A percentile compares a stretch with the other conserved stretches of the same genome.
phyloP scores from a whole-genome alignment of 2,797 vertebrate genomes.

The Pachyuromys duprasi region DNA sequence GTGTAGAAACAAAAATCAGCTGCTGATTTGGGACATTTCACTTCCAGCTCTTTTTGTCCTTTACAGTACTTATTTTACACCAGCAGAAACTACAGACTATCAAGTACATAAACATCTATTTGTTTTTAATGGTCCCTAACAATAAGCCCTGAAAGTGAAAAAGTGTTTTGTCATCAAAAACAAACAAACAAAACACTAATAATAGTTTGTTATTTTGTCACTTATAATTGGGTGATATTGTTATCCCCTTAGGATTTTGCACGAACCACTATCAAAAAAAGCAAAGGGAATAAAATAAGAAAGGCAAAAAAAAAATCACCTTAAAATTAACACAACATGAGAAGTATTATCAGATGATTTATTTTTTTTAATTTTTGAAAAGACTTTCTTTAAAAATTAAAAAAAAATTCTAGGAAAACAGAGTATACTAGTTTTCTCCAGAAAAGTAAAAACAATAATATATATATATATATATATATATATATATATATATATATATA shows the following conservation, averaged over 20 bases:
- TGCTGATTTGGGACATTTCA: not conserved
- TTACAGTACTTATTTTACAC: slow-evolving; percentile 19
- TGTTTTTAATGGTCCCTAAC: not conserved
- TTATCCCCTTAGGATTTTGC: not conserved
- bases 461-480: not conserved
- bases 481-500: fast-evolving
- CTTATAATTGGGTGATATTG: not conserved
- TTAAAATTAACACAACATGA: not conserved
- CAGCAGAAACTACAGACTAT: not conserved
- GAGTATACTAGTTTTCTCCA: not conserved
- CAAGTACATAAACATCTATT: not conserved
- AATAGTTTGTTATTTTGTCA: not conserved
- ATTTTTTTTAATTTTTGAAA: too few relatives aligned
- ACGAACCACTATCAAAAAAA: not conserved
- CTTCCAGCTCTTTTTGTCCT: slow-evolving; percentile 23
- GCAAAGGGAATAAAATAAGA: not conserved
- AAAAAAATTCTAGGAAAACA: not conserved
- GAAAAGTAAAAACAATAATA: not conserved
- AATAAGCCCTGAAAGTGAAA: not conserved
- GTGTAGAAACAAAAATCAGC: slow-evolving; percentile 27
- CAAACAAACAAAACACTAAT: not conserved
- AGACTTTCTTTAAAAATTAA: not conserved
- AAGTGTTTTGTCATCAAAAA: not conserved
- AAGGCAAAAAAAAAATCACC: not conserved
- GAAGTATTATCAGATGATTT: not conserved